Conservation (phyloP, 92 coral and sea anemone genomes). For the Pocillopora grandis region DNA sequence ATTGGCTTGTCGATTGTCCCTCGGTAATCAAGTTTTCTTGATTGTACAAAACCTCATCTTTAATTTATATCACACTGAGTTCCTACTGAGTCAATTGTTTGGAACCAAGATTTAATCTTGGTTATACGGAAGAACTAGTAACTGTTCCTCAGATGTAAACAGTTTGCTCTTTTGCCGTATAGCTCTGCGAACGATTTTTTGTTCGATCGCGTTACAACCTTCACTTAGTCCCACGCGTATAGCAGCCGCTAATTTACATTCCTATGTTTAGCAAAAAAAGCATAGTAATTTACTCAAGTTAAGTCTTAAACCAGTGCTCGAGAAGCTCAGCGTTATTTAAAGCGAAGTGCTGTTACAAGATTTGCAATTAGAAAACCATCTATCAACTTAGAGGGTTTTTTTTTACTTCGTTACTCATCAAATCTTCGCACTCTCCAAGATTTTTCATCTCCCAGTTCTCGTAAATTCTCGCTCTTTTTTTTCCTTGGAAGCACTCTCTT, state of each 20-base stretch:
- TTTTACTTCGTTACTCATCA: not conserved
- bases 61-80: constrained; percentile 38
- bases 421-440: too few relatives aligned
- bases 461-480: not conserved
- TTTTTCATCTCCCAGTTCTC: not conserved
- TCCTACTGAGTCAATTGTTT: constrained; percentile 37
- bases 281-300: constrained; percentile 34
- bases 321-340: not conserved
- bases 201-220: constrained; percentile 23
- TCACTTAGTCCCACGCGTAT: constrained; percentile 17
- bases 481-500: not conserved
- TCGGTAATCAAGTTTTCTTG: constrained; percentile 32
- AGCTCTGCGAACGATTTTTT: constrained; percentile 30
- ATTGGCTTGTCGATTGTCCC: constrained; percentile 42
- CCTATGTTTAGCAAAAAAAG: constrained; percentile 20
- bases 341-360: constrained; percentile 28
- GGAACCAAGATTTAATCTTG: constrained; percentile 23
- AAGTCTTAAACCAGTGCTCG: constrained; percentile 24
- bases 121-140: constrained; percentile 7
- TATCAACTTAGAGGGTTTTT: constrained; percentile 25
- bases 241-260: constrained; percentile 31
- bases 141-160: constrained; percentile 31
- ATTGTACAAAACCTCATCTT: constrained; percentile 46
- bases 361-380: constrained; percentile 41
- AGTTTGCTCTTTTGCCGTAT: constrained; percentile 17